phyloP scores from a whole-genome alignment of 2,113 vertebrate species.

The Spea bombifrons region DNA sequence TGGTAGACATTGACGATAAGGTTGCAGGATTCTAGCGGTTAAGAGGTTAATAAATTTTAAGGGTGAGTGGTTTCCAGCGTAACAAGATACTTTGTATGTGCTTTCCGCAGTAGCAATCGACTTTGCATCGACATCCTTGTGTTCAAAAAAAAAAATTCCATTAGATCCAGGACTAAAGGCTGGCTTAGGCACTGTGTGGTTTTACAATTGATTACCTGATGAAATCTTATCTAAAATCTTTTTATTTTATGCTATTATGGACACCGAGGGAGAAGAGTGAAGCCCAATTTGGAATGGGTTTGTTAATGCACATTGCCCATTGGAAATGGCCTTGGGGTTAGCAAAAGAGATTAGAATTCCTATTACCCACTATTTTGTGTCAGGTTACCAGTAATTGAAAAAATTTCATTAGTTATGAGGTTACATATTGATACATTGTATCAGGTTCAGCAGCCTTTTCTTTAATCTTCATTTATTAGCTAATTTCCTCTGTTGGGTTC shows the following conservation, averaged over 20 bases:
- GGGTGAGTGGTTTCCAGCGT: slow-evolving; percentile 62
- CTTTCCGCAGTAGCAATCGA: slow-evolving; percentile 67
- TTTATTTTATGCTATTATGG: slow-evolving; percentile 79
- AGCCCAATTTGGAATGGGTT: slow-evolving; percentile 57
- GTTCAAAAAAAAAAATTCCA: slow-evolving; percentile 65
- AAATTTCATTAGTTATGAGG: slow-evolving; percentile 62
- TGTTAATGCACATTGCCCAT: slow-evolving; percentile 63
- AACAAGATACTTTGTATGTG: slow-evolving; percentile 68
- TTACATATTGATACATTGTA: slow-evolving; percentile 62
- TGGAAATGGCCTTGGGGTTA: slow-evolving; percentile 65
- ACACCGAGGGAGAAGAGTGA: slow-evolving; percentile 59
- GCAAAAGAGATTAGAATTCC: slow-evolving; percentile 65
- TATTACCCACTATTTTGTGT: slow-evolving; percentile 70
- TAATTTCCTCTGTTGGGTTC: slow-evolving; percentile 44
- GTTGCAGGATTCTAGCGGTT: slow-evolving; percentile 47
- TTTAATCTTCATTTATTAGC: slow-evolving; percentile 56
- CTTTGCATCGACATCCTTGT: slow-evolving; percentile 68
- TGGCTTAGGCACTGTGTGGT: slow-evolving; percentile 63
- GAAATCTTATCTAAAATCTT: slow-evolving; percentile 84
- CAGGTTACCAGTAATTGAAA: slow-evolving; percentile 72
- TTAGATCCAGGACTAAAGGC: slow-evolving; percentile 68
- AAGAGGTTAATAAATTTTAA: slow-evolving; percentile 62
- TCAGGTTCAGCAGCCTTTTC: slow-evolving; percentile 61
- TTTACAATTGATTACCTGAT: slow-evolving; percentile 72
- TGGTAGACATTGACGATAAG: background rate